A percentile compares a stretch with the other conserved stretches of the same genome.
These are phyloP conservation scores for Matsumyia berberina DNA, from an alignment of 2,888 invertebrate genomes.

Conservation along the genomic window DNA sequence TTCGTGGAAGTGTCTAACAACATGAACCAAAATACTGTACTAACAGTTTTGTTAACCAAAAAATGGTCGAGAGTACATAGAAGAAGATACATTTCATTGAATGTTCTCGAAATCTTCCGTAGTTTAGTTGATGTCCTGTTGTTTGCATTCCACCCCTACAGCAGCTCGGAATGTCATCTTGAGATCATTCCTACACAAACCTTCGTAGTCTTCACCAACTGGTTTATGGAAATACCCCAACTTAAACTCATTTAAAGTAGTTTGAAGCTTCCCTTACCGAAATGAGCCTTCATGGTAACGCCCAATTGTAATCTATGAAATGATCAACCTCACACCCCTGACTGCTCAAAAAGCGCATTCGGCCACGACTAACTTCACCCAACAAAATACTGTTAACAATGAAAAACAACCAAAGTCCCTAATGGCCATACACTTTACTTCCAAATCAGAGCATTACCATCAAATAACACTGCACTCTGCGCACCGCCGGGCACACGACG, in stretches of 20 bases:
- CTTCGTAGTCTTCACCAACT: too few species aligned
- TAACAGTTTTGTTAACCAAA: too few species aligned
- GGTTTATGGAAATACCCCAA: not conserved
- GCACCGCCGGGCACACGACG: not conserved
- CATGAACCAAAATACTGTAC: too few species aligned
- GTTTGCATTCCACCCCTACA: too few species aligned
- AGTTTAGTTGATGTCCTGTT: too few species aligned
- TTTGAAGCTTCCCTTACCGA: slow-evolving; percentile 17
- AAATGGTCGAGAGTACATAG: too few species aligned
- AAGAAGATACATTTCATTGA: too few species aligned
- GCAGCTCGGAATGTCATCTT: too few species aligned
- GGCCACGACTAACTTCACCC: slow-evolving; percentile 37
- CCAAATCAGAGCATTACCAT: slow-evolving; percentile 67
- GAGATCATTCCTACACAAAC: too few species aligned
- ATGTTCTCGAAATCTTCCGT: too few species aligned
- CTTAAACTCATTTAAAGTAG: slow-evolving; percentile 5
- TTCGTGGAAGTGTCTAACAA: not conserved
- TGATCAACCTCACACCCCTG: slow-evolving; percentile 43
- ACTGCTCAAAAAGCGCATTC: slow-evolving; percentile 59
- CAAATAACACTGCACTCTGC: slow-evolving; percentile 24
- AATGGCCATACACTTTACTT: slow-evolving; percentile 56
- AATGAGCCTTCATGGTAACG: slow-evolving; percentile 3
- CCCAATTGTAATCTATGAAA: slow-evolving; percentile 32
- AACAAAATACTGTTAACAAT: slow-evolving; percentile 40
- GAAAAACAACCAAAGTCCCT: slow-evolving; percentile 56